These are phyloP conservation scores for Blomia tropicalis DNA, from an alignment of 2,888 invertebrate species.

Conservation along the genomic window DNA sequence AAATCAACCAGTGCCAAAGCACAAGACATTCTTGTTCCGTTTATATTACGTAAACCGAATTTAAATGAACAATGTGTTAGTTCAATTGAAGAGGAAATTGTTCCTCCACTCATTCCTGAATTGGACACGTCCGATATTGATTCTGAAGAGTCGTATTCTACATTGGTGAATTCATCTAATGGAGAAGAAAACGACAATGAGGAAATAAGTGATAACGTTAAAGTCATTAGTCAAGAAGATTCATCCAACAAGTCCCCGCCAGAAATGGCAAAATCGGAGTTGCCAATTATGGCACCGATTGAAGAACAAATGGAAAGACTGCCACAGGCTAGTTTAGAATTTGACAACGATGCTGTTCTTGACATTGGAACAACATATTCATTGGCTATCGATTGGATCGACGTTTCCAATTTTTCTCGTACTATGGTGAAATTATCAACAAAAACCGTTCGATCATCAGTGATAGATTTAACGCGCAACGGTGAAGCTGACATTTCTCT, in stretches of 20 bases:
- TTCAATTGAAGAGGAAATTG: not conserved
- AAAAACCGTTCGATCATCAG: not conserved
- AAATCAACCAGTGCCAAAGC: not conserved
- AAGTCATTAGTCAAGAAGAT: no score
- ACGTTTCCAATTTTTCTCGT: conserved; percentile 30
- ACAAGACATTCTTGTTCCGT: not conserved
- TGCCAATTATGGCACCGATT: not conserved
- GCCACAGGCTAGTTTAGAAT: not conserved
- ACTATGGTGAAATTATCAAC: not conserved
- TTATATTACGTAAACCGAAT: not conserved
- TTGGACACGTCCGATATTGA: not conserved
- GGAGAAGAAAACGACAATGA: not conserved
- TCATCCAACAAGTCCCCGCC: not conserved
- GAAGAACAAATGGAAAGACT: not conserved
- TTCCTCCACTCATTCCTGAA: not conserved
- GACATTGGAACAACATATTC: conserved; percentile 33
- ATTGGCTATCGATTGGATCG: conserved; percentile 40
- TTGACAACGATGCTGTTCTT: conserved; percentile 35
- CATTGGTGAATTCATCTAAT: not conserved
- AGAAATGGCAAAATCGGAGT: not conserved
- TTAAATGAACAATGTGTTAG: not conserved
- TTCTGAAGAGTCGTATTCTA: not conserved
- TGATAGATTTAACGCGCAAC: not conserved
- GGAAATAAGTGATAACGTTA: no score
- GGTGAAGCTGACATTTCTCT: conserved; percentile 31